phyloP scores from a whole-genome alignment of 2,888 invertebrate species.

The Sycophila texana region DNA sequence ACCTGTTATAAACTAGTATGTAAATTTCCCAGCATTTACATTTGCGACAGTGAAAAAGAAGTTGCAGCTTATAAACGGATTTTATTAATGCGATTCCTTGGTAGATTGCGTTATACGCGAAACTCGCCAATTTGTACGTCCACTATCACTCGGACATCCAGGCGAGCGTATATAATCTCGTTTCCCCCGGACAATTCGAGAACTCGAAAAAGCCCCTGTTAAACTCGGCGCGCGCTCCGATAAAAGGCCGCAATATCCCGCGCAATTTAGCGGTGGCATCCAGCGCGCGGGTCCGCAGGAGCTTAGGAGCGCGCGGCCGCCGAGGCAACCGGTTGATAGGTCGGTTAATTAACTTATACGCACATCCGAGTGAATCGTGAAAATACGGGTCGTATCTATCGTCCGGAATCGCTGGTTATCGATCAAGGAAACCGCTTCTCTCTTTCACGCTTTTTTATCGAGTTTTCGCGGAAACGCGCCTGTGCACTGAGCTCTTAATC shows the following conservation, averaged over 20 bases:
- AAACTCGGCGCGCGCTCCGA: conserved; percentile 20
- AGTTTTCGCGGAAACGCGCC: conserved; percentile 6
- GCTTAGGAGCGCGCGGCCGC: not conserved
- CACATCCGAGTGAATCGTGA: conserved; percentile 51
- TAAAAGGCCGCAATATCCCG: conserved; percentile 40
- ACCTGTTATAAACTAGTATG: too few relatives aligned
- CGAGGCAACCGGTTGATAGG: conserved; percentile 47
- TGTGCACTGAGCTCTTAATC: conserved; percentile 21
- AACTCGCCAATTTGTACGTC: conserved; percentile 50
- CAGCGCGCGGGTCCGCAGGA: not conserved
- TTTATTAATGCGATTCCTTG: too few relatives aligned
- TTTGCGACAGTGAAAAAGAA: too few relatives aligned
- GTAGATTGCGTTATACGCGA: too few relatives aligned
- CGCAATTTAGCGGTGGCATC: not conserved
- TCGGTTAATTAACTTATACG: conserved; percentile 55
- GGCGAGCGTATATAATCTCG: conserved; percentile 27
- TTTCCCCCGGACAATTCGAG: not conserved
- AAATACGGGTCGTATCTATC: conserved; percentile 54
- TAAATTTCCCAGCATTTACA: too few relatives aligned
- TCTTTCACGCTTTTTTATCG: conserved; percentile 16
- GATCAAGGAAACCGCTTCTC: conserved; percentile 44
- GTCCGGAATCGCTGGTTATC: conserved; percentile 52
- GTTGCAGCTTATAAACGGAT: too few relatives aligned
- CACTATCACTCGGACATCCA: conserved; percentile 25
- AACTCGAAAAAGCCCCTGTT: conserved; percentile 35